These are phyloP conservation scores for Mizuhopecten yessoensis DNA, from an alignment of 1,140 invertebrate species.

Conservation along the genomic window DNA sequence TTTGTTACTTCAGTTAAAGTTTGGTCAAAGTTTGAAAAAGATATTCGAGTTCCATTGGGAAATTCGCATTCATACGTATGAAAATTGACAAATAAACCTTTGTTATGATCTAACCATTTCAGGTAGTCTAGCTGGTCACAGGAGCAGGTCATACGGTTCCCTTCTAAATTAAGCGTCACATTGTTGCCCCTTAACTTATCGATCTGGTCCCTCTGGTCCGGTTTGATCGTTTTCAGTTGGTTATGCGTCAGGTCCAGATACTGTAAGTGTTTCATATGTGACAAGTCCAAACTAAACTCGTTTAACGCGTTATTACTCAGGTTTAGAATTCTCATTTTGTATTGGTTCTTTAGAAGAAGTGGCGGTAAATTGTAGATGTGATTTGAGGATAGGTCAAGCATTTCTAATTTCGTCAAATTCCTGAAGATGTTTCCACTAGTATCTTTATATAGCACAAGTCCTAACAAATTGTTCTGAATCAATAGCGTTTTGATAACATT, in stretches of 20 bases:
- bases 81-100: not conserved
- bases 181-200: not conserved
- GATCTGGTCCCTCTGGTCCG: not conserved
- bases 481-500: constrained; percentile 7
- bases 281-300: not conserved
- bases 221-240: not conserved
- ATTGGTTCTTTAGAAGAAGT: not conserved
- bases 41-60: not conserved
- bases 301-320: constrained; percentile 44
- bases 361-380: not conserved
- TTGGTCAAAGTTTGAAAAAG: not conserved
- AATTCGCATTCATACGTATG: not conserved
- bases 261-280: not conserved
- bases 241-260: not conserved
- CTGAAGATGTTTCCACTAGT: constrained; percentile 45
- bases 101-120: not conserved
- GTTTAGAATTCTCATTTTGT: constrained; percentile 18
- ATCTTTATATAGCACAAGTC: constrained; percentile 45
- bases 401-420: not conserved
- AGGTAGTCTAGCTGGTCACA: not conserved
- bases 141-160: not conserved
- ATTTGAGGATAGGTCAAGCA: not conserved
- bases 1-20: not conserved
- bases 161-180: not conserved
- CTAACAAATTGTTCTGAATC: constrained; percentile 52